These are phyloP conservation scores for Drosophila percnosoma DNA, from an alignment of 2,888 invertebrate genomes.

Conservation along the genomic window DNA sequence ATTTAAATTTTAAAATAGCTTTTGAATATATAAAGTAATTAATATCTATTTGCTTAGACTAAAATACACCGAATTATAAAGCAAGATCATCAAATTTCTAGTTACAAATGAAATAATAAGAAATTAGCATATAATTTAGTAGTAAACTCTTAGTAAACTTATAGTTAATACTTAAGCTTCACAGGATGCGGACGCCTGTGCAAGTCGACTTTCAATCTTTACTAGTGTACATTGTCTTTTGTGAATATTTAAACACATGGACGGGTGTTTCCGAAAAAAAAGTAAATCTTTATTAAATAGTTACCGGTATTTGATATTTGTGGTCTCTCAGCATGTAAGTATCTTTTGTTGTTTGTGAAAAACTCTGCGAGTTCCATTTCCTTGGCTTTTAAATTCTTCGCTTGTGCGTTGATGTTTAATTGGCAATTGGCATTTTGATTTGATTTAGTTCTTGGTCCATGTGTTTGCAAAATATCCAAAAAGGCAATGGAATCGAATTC, in stretches of 20 bases:
- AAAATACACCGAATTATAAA: background rate
- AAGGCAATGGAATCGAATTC: constrained; percentile 83
- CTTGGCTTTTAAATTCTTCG: constrained; percentile 59
- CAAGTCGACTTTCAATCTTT: background rate
- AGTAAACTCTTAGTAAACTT: background rate
- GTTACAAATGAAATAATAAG: background rate
- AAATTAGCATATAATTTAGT: background rate
- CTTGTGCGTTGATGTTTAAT: constrained; percentile 11
- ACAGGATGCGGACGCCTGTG: constrained; percentile 22
- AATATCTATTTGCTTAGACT: background rate
- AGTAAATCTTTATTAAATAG: constrained; percentile 8
- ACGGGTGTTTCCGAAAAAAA: constrained; percentile 41
- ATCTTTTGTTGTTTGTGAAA: constrained; percentile 58
- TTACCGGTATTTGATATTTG: constrained; percentile 5
- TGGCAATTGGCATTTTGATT: constrained; percentile 61
- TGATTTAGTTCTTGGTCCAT: constrained; percentile 79
- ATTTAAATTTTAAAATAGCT: background rate
- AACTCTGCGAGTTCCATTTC: constrained; percentile 80
- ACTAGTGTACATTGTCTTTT: constrained; percentile 61
- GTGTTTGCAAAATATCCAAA: constrained; percentile 82
- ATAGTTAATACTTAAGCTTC: constrained; percentile 1
- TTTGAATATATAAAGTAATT: background rate
- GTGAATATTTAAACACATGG: constrained; percentile 78
- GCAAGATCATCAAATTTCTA: background rate
- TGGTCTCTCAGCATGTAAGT: constrained; percentile 59